Conservation (phyloP, 2,797 vertebrate genomes). For the Manis crassicaudata region DNA sequence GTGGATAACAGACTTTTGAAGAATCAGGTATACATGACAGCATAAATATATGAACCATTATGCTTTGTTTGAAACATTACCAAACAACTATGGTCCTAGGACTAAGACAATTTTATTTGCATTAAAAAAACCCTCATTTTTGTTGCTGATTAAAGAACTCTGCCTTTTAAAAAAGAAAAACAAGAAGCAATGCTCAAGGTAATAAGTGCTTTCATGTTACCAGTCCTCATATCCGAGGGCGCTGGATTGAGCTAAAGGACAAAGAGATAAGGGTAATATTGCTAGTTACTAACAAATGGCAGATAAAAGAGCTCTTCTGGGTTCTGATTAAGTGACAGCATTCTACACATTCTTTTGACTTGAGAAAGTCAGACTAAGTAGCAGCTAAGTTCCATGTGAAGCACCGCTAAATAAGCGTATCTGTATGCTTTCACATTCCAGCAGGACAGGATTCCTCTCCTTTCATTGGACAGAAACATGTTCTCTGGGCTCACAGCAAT, state of each 20-base stretch:
- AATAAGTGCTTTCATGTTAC: constrained; percentile 80
- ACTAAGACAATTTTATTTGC: constrained; percentile 18
- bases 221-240: constrained; percentile 82
- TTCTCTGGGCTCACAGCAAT: constrained; percentile 72
- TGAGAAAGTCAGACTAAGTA: constrained; percentile 88
- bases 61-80: constrained; percentile 16
- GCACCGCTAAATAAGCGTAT: constrained; percentile 81
- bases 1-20: not conserved
- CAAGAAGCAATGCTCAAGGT: constrained; percentile 81
- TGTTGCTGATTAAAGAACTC: not conserved
- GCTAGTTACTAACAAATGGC: constrained; percentile 87
- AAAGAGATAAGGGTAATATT: constrained; percentile 85
- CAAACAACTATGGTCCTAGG: not conserved
- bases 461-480: constrained; percentile 79
- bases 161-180: constrained; percentile 61
- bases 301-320: constrained; percentile 90
- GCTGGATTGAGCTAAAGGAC: constrained; percentile 84
- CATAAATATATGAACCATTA: not conserved
- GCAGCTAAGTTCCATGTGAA: constrained; percentile 82
- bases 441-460: constrained; percentile 77
- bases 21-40: not conserved
- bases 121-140: constrained; percentile 18
- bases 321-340: constrained; percentile 95
- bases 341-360: constrained; percentile 95
- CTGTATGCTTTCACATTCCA: constrained; percentile 84